Base-by-base conservation (phyloP, 2,797 vertebrate species). In the Margarornis squamiger region DNA sequence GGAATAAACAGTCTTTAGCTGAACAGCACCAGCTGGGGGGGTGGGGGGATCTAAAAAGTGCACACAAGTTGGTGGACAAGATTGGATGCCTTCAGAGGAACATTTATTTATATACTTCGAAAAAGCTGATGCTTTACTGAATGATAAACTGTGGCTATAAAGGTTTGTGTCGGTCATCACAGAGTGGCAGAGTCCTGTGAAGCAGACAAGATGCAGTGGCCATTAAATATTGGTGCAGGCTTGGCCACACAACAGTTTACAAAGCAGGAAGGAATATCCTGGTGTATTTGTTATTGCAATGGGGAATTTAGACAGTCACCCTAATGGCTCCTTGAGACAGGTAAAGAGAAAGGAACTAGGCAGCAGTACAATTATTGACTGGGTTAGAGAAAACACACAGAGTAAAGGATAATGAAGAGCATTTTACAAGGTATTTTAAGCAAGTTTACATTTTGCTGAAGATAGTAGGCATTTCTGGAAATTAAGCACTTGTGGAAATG, bases 101-200 rank as follows among this genome's bases (percentile, higher is more conserved):
- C 22, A 46, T 32, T 59, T 81, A 73, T 70, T 78, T 78, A 91
- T 70, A 84, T 52, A 67, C 49, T 88, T 95, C 36, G 46, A 76
- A 83, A 88, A 92, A 61, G 58, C 77, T 59, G 58, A 29, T 61
- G 43, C 76, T 91, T 88, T 81, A 38, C 62, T 51, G 77, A 93
- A 81, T 7, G 43, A 55, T 49, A 54, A 84, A 16, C 62, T 66
- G 39, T 12, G 6, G 76, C 88, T 82, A 10, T 88, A 57, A 89
- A 89, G 72, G 86, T 80, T 84, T 84, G 58, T 79, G 59, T 81
- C 66, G 30, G 1, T 94, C 75, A 88, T 51, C 29, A 29, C 19
- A 1, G 75, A 94, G 81, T n/a, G 29, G 78, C 75, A 90, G 80
- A 59, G 91, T 88, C 86, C 86, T 74, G 49, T 80, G 91, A 88